Evolutionary conservation across 1,140 invertebrate genomes (phyloP).

Genomic region (Eueides isabella): DNA sequence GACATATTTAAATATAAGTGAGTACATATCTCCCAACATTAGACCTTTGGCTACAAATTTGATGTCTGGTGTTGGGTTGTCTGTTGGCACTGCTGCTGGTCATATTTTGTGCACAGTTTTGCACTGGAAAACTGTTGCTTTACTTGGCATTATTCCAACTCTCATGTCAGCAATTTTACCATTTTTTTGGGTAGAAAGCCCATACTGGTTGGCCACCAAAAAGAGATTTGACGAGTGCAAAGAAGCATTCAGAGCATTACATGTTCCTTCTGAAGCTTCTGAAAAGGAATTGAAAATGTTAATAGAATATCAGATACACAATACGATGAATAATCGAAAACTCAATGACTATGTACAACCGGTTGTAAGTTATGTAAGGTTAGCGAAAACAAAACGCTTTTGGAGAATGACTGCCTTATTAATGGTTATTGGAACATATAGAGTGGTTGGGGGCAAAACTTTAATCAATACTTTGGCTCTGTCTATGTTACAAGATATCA

Average conservation of each 20-base stretch:
- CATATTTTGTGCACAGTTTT: constrained; percentile 20
- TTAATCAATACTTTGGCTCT: not conserved
- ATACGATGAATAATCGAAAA: not conserved
- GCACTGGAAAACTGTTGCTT: constrained; percentile 28
- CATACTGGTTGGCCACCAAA: constrained; percentile 28
- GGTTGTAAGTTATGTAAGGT: not conserved
- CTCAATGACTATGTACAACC: not conserved
- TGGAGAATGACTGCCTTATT: not conserved
- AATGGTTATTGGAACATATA: not conserved
- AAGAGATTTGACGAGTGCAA: constrained; percentile 21
- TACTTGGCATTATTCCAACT: constrained; percentile 19
- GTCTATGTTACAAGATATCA: not conserved
- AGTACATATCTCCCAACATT: not conserved
- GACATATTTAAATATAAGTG: constrained; percentile 27
- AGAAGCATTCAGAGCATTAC: constrained; percentile 2
- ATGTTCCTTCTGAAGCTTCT: not conserved
- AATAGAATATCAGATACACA: not conserved
- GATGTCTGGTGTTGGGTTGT: not conserved
- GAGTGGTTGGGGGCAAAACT: not conserved
- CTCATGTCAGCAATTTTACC: constrained; percentile 15
- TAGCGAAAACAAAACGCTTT: not conserved
- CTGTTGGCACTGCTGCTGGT: constrained; percentile 19
- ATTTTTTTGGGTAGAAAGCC: constrained; percentile 29
- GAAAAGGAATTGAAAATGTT: not conserved
- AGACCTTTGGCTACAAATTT: not conserved